A percentile compares a stretch with the other conserved stretches of the same genome.
Conservation (phyloP, 2,797 vertebrate genomes). For the Platalea minor region DNA sequence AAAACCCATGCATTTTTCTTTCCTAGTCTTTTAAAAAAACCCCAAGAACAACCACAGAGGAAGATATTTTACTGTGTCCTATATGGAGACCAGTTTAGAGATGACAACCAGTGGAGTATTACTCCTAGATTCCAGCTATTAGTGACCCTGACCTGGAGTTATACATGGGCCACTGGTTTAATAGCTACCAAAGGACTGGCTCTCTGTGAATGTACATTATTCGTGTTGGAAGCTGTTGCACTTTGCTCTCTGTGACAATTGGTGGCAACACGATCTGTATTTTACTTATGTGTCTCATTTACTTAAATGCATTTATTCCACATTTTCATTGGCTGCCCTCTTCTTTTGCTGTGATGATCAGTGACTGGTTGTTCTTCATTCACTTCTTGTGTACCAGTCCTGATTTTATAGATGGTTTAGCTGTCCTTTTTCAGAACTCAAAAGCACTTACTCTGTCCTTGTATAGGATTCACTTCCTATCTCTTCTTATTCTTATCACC, state of each 20-base stretch:
- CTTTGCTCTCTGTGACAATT: background rate
- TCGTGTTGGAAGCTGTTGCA: background rate
- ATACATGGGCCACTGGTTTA: background rate
- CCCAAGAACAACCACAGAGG: background rate
- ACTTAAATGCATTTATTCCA: background rate
- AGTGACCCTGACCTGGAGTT: background rate
- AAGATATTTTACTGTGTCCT: background rate
- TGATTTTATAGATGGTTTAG: background rate
- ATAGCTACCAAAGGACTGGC: background rate
- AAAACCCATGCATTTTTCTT: background rate
- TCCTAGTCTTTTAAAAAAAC: background rate
- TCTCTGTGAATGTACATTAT: background rate
- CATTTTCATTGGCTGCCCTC: background rate
- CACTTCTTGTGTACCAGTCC: background rate
- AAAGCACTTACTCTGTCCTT: background rate
- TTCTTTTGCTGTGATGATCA: background rate
- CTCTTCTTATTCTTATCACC: background rate
- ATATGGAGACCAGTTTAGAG: background rate
- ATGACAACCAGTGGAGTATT: background rate
- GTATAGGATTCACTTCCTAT: background rate
- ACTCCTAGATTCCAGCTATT: background rate
- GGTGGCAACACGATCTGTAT: background rate
- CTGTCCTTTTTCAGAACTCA: background rate
- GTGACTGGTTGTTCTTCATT: background rate
- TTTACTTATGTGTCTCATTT: background rate